A percentile compares a stretch with the other conserved stretches of the same genome.
Evolutionary conservation across 2,113 vertebrate species (phyloP).

Genomic region (Theropithecus gelada): DNA sequence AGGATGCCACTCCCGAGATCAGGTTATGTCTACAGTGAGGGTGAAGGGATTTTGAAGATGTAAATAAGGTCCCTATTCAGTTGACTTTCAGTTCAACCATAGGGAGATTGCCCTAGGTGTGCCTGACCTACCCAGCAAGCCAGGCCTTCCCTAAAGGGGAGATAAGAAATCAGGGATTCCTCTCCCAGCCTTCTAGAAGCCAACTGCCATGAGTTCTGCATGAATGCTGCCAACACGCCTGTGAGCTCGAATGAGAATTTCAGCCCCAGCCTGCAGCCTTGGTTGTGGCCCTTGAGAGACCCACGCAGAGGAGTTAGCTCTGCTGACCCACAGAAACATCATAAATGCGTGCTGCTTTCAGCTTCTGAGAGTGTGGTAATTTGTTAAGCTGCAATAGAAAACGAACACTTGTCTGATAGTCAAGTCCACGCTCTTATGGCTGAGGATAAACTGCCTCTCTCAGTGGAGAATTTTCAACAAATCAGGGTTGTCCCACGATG

Average conservation of each 20-base stretch:
- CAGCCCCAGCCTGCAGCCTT: background rate
- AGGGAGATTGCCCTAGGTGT: too few relatives aligned
- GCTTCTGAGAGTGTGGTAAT: accelerated
- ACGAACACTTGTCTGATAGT: accelerated
- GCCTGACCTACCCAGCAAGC: background rate
- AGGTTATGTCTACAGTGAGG: background rate
- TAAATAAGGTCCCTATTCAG: background rate
- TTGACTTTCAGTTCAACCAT: background rate
- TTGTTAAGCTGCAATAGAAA: accelerated
- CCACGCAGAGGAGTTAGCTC: background rate
- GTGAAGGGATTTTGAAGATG: too few relatives aligned
- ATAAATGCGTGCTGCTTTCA: too few relatives aligned
- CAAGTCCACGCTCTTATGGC: background rate
- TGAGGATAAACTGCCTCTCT: background rate
- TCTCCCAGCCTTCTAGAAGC: background rate
- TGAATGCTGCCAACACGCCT: background rate
- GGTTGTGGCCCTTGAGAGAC: background rate
- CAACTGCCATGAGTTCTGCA: accelerated
- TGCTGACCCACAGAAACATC: accelerated
- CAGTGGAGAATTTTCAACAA: background rate
- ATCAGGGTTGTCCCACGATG: accelerated
- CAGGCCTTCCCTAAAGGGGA: background rate
- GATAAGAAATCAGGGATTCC: background rate
- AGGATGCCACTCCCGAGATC: background rate
- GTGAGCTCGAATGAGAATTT: accelerated